Percentiles rank a stretch among this genome's conserved stretches.
Conservation (phyloP, 37 sponge, comb jelly and placozoan species). For the Axinella damicornis region DNA sequence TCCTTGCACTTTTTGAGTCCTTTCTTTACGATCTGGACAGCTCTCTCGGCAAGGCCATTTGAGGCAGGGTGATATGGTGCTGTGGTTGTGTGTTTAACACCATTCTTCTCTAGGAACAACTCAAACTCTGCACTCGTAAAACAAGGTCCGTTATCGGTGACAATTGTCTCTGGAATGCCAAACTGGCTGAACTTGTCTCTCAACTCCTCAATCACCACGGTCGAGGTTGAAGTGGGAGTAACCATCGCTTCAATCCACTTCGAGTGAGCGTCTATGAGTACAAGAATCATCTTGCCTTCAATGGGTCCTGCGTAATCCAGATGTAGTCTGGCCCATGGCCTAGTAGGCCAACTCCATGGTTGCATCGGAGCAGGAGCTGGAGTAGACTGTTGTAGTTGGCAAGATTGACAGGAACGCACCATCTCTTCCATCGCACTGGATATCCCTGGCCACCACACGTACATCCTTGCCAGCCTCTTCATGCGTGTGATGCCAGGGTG, state of each 20-base stretch:
- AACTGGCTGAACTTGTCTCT: not conserved
- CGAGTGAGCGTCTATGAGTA: conserved; percentile 4
- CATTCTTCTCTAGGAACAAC: not conserved
- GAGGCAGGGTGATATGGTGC: conserved; percentile 5
- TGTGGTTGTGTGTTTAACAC: not conserved
- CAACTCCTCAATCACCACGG: not conserved
- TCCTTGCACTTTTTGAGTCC: conserved; percentile 7
- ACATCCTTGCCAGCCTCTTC: too few relatives aligned
- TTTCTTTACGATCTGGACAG: conserved; percentile 17
- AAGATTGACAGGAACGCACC: not conserved
- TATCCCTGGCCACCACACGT: too few relatives aligned
- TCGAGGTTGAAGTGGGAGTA: not conserved
- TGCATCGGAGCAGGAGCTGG: not conserved
- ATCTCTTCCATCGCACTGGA: not conserved
- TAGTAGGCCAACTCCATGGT: conserved; percentile 14
- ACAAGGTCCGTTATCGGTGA: conserved; percentile 13
- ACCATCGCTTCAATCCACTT: not conserved
- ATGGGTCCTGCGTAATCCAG: conserved; percentile 6
- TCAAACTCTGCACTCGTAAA: conserved; percentile 14
- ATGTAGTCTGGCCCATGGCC: conserved; percentile 13
- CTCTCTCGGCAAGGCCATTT: conserved; percentile 16
- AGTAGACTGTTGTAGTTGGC: not conserved
- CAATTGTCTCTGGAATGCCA: not conserved
- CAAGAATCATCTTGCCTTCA: conserved; percentile 10
- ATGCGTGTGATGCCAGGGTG: too few relatives aligned